Evolutionary conservation across 2,888 invertebrate genomes (phyloP).

Genomic region (Flexamia atlantica): DNA sequence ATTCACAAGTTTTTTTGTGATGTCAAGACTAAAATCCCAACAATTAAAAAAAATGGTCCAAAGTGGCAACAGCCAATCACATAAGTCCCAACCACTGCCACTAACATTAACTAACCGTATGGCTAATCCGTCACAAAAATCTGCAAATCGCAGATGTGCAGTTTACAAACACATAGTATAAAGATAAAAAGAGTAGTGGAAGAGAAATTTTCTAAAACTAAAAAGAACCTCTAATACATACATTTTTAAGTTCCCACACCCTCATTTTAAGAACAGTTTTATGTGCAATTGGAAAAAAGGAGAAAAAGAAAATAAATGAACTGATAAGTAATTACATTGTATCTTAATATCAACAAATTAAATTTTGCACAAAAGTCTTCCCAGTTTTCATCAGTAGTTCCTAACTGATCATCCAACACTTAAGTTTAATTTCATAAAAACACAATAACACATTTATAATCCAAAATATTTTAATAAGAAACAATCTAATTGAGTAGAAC

Average conservation of each 20-base stretch:
- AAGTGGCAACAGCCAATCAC: conserved; percentile 16
- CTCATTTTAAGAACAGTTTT: not conserved
- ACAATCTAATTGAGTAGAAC: too few relatives aligned
- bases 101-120: not conserved
- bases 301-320: not conserved
- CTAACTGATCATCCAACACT: too few relatives aligned
- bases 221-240: not conserved
- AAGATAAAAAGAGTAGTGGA: not conserved
- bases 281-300: conserved; percentile 3
- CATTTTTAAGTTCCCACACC: not conserved
- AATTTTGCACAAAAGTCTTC: too few relatives aligned
- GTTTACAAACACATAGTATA: not conserved
- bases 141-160: not conserved
- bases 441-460: too few relatives aligned
- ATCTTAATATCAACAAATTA: too few relatives aligned
- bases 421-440: too few relatives aligned
- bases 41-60: not conserved
- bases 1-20: too few relatives aligned
- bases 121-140: not conserved
- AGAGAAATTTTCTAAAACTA: not conserved
- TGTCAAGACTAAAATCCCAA: too few relatives aligned
- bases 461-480: too few relatives aligned
- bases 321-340: not conserved
- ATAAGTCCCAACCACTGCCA: conserved; percentile 30
- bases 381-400: too few relatives aligned